Conservation (phyloP, 2,888 invertebrate species). For the Arrhopalites spinosus region DNA sequence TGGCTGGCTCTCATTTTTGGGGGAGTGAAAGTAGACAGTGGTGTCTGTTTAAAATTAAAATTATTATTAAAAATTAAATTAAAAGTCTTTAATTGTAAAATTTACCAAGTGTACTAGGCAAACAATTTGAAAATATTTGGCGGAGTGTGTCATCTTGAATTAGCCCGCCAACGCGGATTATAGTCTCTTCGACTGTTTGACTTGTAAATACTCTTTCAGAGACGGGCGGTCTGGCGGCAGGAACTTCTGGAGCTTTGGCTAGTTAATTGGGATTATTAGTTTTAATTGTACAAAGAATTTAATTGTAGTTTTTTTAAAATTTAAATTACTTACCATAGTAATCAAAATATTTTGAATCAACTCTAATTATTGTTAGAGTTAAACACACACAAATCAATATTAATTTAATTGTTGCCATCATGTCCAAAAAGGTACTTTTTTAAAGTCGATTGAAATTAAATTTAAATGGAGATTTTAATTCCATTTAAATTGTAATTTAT, state of each 20-base stretch:
- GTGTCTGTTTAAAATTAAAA: conserved; percentile 43
- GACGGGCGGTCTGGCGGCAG: conserved; percentile 43
- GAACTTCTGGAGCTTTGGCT: conserved; percentile 12
- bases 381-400: no score
- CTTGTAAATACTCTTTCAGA: conserved; percentile 42
- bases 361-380: no score
- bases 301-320: no score
- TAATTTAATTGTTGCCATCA: no score
- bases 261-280: no score
- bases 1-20: conserved; percentile 3
- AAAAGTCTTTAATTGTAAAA: not conserved
- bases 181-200: conserved; percentile 45
- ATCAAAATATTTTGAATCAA: no score
- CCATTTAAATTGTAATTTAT: no score
- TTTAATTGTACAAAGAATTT: no score
- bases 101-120: conserved; percentile 53
- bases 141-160: conserved; percentile 49
- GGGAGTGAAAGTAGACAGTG: conserved; percentile 41
- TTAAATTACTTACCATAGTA: no score
- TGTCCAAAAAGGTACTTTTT: no score
- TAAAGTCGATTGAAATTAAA: no score
- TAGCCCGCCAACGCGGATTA: conserved; percentile 39
- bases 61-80: not conserved
- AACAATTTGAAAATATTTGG: conserved; percentile 51
- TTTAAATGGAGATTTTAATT: no score